These are phyloP conservation scores for Heliconius charithonia DNA, from an alignment of 2,888 invertebrate genomes.

Conservation along the genomic window DNA sequence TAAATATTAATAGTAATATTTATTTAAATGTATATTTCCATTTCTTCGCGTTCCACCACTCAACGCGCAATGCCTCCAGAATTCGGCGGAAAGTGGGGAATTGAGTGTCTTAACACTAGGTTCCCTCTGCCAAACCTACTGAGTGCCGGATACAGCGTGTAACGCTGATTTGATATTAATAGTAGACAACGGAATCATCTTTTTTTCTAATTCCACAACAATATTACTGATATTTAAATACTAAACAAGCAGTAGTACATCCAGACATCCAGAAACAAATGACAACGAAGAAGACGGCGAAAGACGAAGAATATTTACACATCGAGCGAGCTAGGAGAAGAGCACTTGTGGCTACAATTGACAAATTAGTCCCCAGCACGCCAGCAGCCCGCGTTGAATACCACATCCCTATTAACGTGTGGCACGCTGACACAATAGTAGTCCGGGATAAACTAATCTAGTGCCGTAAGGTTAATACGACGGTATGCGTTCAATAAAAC, in stretches of 20 bases:
- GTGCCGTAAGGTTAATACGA: constrained; percentile 38
- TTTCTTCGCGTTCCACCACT: too few relatives aligned
- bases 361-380: constrained; percentile 45
- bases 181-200: background rate
- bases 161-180: background rate
- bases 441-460: constrained; percentile 38
- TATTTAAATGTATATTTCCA: too few relatives aligned
- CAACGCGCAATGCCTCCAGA: too few relatives aligned
- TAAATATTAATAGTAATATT: too few relatives aligned
- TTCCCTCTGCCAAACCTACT: too few relatives aligned
- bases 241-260: background rate
- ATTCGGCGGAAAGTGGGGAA: too few relatives aligned
- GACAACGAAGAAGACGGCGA: background rate
- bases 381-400: constrained; percentile 45
- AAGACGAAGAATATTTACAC: background rate
- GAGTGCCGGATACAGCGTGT: too few relatives aligned
- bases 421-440: constrained; percentile 44
- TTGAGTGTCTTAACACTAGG: too few relatives aligned
- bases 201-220: too few relatives aligned
- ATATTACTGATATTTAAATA: background rate
- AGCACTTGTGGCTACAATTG: constrained; percentile 43
- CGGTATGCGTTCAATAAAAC: constrained; percentile 2
- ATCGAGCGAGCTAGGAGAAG: constrained; percentile 21
- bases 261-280: background rate
- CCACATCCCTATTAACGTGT: constrained; percentile 46